phyloP scores from a whole-genome alignment of 2,113 vertebrate species.

The Melanerpes formicivorus region DNA sequence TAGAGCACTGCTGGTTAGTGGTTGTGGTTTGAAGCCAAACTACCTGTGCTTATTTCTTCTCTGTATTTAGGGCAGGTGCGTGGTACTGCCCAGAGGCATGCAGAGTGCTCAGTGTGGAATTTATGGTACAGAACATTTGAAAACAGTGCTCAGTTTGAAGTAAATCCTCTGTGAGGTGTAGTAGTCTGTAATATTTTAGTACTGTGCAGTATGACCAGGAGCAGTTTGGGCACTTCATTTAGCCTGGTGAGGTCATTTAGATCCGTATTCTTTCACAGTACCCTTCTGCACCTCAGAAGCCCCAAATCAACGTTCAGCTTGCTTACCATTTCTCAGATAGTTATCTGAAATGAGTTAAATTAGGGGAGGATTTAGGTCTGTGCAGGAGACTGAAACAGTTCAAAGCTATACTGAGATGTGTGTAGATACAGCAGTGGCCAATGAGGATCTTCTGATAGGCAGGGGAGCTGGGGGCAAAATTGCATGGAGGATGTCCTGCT shows the following conservation, averaged over 20 bases:
- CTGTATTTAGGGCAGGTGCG: not conserved
- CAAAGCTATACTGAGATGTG: not conserved
- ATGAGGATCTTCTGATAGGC: not conserved
- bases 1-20: not conserved
- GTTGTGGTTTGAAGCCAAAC: not conserved
- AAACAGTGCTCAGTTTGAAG: not conserved
- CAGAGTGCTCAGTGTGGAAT: not conserved
- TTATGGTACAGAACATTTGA: not conserved
- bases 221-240: not conserved
- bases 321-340: not conserved
- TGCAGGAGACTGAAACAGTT: not conserved
- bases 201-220: not conserved
- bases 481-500: not conserved
- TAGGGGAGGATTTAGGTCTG: not conserved
- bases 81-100: not conserved
- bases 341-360: not conserved
- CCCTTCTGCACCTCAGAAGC: not conserved
- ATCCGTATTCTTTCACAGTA: not conserved
- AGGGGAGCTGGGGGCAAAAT: not conserved
- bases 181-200: not conserved
- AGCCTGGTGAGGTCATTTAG: not conserved
- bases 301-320: not conserved
- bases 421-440: not conserved
- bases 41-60: not conserved
- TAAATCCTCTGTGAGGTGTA: not conserved